A percentile compares a stretch with the other conserved stretches of the same genome.
phyloP scores from a whole-genome alignment of 2,888 invertebrate species.

The Tachina fera region DNA sequence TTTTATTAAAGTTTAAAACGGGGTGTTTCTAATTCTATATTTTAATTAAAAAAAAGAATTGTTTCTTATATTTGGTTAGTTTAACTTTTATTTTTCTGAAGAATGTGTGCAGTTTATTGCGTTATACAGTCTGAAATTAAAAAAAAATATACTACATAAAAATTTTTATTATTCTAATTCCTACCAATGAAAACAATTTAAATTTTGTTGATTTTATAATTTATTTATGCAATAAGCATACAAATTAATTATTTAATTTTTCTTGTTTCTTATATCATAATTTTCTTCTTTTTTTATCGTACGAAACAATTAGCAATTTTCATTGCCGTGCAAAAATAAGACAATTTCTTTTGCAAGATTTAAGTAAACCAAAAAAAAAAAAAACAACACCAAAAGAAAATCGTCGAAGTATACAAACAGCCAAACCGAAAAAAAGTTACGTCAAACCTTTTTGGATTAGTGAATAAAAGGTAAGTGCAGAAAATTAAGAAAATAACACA shows the following conservation, averaged over 20 bases:
- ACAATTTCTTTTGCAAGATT: conserved; percentile 59
- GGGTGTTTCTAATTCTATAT: conserved; percentile 39
- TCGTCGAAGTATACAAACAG: conserved; percentile 16
- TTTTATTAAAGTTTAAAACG: conserved; percentile 1
- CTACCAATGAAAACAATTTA: conserved; percentile 11
- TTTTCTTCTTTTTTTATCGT: conserved; percentile 19
- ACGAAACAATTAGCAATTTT: conserved; percentile 63
- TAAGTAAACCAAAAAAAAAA: conserved; percentile 30
- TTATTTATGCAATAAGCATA: conserved; percentile 61
- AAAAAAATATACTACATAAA: background rate
- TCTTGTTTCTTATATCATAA: conserved; percentile 38
- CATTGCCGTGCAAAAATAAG: conserved; percentile 66
- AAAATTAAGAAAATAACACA: conserved; percentile 39
- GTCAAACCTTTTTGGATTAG: conserved; percentile 64
- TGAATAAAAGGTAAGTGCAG: conserved; percentile 61
- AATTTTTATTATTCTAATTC: background rate
- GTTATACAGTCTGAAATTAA: conserved; percentile 7
- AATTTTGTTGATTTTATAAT: conserved; percentile 55
- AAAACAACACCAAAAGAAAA: conserved; percentile 36
- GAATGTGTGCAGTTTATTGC: conserved; percentile 42
- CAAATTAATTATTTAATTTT: conserved; percentile 49
- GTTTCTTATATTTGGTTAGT: conserved; percentile 69
- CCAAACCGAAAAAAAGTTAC: conserved; percentile 57
- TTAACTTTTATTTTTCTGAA: conserved; percentile 25
- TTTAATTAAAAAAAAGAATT: conserved; percentile 56